phyloP scores from a whole-genome alignment of 2,113 vertebrate species.

The Rana temporaria region DNA sequence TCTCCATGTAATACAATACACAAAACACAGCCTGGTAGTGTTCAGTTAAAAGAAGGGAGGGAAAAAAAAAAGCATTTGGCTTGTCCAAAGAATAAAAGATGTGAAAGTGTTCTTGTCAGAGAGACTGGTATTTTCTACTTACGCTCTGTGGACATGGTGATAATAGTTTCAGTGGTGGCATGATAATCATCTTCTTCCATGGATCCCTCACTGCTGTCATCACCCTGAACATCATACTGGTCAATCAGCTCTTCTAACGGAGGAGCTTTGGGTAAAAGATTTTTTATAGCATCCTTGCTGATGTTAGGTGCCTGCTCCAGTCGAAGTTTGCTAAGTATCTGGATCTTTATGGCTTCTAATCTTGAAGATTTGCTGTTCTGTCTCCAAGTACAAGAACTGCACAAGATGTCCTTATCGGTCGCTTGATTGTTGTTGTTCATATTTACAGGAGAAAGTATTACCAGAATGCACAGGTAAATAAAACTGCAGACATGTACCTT shows the following conservation, averaged over 20 bases:
- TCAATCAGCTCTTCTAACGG: slow-evolving; percentile 95
- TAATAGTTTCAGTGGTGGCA: slow-evolving; percentile 91
- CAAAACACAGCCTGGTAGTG: not conserved
- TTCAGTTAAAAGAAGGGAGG: not conserved
- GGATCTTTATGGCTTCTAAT: slow-evolving; percentile 95
- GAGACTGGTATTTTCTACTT: slow-evolving; percentile 27
- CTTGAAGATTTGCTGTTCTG: slow-evolving; percentile 93
- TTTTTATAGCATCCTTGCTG: slow-evolving; percentile 92
- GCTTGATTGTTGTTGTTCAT: slow-evolving; percentile 82
- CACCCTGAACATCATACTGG: slow-evolving; percentile 95
- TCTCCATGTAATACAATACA: slow-evolving; percentile 25
- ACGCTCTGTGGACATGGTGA: slow-evolving; percentile 91
- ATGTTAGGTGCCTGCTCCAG: slow-evolving; percentile 97
- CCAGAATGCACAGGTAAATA: slow-evolving; percentile 84
- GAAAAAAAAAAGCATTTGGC: slow-evolving; percentile 14
- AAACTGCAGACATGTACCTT: slow-evolving; percentile 72
- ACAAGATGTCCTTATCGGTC: slow-evolving; percentile 84
- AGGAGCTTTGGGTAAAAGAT: slow-evolving; percentile 94
- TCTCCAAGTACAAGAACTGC: slow-evolving; percentile 90
- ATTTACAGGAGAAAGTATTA: slow-evolving; percentile 81
- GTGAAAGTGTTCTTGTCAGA: slow-evolving; percentile 17
- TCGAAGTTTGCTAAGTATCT: slow-evolving; percentile 96
- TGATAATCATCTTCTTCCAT: slow-evolving; percentile 96
- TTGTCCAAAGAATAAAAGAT: slow-evolving; percentile 8
- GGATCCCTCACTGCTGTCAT: slow-evolving; percentile 87